A percentile compares a stretch with the other conserved stretches of the same genome.
These are phyloP conservation scores for Ochropleura leucogaster DNA, from an alignment of 2,888 invertebrate genomes.

Conservation along the genomic window DNA sequence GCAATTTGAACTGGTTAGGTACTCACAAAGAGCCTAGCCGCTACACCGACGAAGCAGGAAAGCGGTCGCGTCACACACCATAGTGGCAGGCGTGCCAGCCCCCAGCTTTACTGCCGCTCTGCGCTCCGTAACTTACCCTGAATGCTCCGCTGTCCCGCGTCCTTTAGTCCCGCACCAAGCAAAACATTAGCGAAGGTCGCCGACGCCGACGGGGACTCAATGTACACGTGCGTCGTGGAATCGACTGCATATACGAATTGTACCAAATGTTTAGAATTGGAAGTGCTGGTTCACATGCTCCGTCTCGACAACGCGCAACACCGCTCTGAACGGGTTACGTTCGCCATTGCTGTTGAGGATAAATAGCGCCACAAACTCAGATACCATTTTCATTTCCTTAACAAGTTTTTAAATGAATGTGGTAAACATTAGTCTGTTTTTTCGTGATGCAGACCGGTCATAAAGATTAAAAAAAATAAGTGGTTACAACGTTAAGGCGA, in stretches of 20 bases:
- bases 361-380: constrained; percentile 17
- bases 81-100: no score
- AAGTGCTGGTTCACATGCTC: neutral
- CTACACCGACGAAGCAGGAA: no score
- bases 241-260: neutral
- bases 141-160: neutral
- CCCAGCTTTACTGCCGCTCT: neutral
- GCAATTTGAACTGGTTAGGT: neutral
- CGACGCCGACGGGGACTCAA: neutral
- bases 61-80: neutral
- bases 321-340: constrained; percentile 26
- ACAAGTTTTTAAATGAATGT: constrained; percentile 19
- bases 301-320: neutral
- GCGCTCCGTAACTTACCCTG: neutral
- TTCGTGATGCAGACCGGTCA: no score
- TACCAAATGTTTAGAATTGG: neutral
- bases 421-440: neutral
- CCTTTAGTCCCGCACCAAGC: neutral
- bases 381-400: constrained; percentile 8
- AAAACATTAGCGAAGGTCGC: neutral
- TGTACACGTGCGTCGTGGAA: neutral
- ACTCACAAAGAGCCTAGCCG: neutral
- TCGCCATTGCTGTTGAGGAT: constrained; percentile 28
- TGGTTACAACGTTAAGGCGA: neutral
- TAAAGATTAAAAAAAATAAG: neutral